These are phyloP conservation scores for Torymus aiolomorphi DNA, from an alignment of 2,888 invertebrate species.

Conservation along the genomic window DNA sequence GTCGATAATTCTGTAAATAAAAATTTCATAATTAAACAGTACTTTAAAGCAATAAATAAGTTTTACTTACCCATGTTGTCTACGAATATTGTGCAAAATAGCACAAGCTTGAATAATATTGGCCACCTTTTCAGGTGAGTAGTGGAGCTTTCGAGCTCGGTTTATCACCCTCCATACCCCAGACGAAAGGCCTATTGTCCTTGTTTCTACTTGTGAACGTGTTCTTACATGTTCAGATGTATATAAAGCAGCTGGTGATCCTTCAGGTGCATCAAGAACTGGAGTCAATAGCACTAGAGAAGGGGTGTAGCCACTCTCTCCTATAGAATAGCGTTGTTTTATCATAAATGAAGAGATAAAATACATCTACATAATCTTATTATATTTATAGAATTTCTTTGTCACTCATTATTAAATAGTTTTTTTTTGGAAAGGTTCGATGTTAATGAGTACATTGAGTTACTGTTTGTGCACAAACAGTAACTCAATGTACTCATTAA, in stretches of 20 bases:
- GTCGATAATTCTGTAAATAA: too few species aligned
- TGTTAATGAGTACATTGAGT: too few species aligned
- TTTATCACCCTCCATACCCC: constrained; percentile 17
- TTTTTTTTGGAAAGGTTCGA: too few species aligned
- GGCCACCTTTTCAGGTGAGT: constrained; percentile 15
- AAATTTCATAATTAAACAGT: too few species aligned
- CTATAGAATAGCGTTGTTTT: constrained; percentile 7
- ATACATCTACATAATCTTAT: too few species aligned
- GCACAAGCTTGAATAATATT: constrained; percentile 22
- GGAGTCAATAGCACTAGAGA: constrained; percentile 15
- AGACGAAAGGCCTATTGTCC: not conserved
- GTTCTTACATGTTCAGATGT: constrained; percentile 5
- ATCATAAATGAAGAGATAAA: too few species aligned
- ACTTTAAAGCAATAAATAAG: too few species aligned
- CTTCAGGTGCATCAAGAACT: constrained; percentile 4
- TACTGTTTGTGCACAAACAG: too few species aligned
- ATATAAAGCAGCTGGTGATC: not conserved
- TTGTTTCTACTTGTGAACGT: not conserved
- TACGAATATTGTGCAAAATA: constrained; percentile 22
- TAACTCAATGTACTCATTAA: too few species aligned
- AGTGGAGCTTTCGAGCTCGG: constrained; percentile 7
- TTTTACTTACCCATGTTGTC: constrained; percentile 12
- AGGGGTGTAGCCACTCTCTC: constrained; percentile 8
- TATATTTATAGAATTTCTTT: too few species aligned
- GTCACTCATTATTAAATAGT: too few species aligned